A percentile compares a stretch with the other conserved stretches of the same genome.
phyloP scores from a whole-genome alignment of 2,113 vertebrate genomes.

The Peromyscus polionotus region DNA sequence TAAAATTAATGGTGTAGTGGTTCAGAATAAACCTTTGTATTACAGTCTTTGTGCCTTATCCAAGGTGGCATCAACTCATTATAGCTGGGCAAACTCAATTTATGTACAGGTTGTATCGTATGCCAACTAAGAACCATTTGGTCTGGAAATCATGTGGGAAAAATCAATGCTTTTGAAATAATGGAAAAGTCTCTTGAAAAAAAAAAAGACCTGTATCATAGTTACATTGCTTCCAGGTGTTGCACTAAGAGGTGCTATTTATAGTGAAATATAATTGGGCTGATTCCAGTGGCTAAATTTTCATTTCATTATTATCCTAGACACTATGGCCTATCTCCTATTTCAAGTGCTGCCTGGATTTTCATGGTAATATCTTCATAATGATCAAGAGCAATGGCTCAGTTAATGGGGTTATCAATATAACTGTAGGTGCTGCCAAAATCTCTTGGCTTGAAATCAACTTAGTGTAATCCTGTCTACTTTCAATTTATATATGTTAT shows the following conservation, averaged over 20 bases:
- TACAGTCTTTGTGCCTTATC: background rate
- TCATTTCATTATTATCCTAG: constrained; percentile 66
- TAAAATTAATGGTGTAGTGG: background rate
- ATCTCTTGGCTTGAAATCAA: constrained; percentile 61
- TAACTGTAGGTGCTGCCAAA: constrained; percentile 58
- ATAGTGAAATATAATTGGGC: constrained; percentile 70
- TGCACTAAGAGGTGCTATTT: constrained; percentile 60
- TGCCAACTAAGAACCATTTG: constrained; percentile 50
- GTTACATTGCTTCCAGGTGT: constrained; percentile 57
- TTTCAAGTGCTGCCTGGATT: constrained; percentile 66
- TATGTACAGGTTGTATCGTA: constrained; percentile 16
- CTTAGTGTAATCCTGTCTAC: background rate
- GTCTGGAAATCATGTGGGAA: constrained; percentile 23
- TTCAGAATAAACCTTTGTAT: background rate
- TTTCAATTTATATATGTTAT: constrained; percentile 46
- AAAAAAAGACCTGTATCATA: background rate
- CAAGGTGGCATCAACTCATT: background rate
- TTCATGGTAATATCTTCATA: constrained; percentile 71
- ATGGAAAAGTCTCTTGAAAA: constrained; percentile 1
- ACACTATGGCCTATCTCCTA: constrained; percentile 47
- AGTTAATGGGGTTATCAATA: constrained; percentile 78
- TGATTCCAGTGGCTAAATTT: constrained; percentile 66
- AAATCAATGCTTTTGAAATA: constrained; percentile 57
- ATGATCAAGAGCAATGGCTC: constrained; percentile 69
- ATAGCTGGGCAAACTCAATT: constrained; percentile 32